Evolutionary conservation across 1,140 invertebrate genomes (phyloP), one percentile per base, ranked within the genome.

Genomic region (Gryon sp.): DNA sequence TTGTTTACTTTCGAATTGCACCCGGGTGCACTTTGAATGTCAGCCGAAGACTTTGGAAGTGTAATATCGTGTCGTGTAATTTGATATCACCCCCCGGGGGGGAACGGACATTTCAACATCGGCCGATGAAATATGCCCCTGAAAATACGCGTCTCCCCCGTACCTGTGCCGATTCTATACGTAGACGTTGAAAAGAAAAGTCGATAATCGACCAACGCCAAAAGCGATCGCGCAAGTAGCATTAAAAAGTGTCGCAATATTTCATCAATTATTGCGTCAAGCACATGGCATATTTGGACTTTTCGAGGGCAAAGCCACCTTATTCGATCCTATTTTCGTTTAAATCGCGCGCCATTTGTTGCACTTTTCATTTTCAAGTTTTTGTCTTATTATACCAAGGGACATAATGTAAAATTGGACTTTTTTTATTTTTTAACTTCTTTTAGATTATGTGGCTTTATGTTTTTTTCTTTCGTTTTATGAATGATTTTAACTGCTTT

Each of bases 1-100:
- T 74, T 65, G 69, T 74, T 74, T 65, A 65, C 60, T 74, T 59
- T 59, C 50, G 43, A 65, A 59, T 65, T 59, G 69, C 59, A 74
- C n/a, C 43, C 43, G 43, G 60, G 52, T 74, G 60, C 69, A 65
- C 50, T 59, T 59, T 65, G 69, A 65, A 74, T 73, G 69, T 38
- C 50, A 63, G 59, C 8, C 59, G 59, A 74, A 59, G 59, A 74
- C 69, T 65, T 53, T 50, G n/a, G 41, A 50, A 74, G 69, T 74
- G 45, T 74, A 65, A 65, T 74, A 74, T 59, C 68, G 68, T 72
- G 59, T 72, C 59, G 68, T 12, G 66, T 57, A 63, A 59, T 19
- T 63, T 63, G 24, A 72, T 72, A 62, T 63, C 32, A 28, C 46
- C 48, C 66, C 34, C n/a, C 41, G 34, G 24, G 68, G 36, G 57